Evolutionary conservation across 2,113 vertebrate species (phyloP).

Genomic region (Talpa occidentalis): DNA sequence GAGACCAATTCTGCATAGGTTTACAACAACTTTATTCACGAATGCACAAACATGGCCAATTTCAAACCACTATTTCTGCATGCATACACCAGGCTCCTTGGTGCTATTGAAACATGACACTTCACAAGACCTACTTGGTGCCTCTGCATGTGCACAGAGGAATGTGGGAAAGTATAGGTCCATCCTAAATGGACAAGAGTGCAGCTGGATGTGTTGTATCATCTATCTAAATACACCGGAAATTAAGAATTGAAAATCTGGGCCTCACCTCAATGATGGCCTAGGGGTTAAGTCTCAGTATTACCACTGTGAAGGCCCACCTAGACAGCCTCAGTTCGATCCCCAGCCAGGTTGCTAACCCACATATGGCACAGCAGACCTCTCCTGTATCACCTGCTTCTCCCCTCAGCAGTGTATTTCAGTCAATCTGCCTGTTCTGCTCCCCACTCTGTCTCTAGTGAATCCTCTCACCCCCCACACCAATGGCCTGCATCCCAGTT

Average conservation of each 20-base stretch:
- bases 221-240: neutral
- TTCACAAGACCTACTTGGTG: neutral
- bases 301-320: too few relatives aligned
- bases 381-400: too few relatives aligned
- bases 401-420: too few relatives aligned
- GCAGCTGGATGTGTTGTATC: neutral
- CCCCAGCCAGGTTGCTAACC: too few relatives aligned
- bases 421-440: too few relatives aligned
- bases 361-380: too few relatives aligned
- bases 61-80: neutral
- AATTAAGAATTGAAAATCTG: neutral
- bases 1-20: neutral
- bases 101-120: rapidly evolving
- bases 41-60: neutral
- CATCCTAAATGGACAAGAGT: neutral
- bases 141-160: neutral
- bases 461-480: too few relatives aligned
- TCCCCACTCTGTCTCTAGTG: too few relatives aligned
- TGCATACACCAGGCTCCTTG: neutral
- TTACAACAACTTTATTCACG: neutral
- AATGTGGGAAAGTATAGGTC: neutral
- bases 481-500: too few relatives aligned
- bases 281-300: too few relatives aligned
- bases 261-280: too few relatives aligned
- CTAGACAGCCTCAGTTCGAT: too few relatives aligned